Percentiles rank a stretch among this genome's conserved stretches.
Evolutionary conservation across 2,888 invertebrate species (phyloP).

Genomic region (Eupsilia transversa): DNA sequence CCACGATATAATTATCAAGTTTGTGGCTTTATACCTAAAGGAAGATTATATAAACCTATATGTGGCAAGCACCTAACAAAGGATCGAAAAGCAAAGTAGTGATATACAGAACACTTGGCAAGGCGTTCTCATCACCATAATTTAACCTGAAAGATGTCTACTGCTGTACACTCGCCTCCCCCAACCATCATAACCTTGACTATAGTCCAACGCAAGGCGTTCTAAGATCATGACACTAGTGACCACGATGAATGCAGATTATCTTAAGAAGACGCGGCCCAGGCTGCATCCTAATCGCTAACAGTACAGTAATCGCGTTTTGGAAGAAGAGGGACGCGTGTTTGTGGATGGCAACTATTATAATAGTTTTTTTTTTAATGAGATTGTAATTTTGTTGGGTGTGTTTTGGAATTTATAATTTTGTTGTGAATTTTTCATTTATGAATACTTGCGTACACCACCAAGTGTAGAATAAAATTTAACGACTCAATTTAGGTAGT

Average conservation of each 20-base stretch:
- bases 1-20: background rate
- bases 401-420: background rate
- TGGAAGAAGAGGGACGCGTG: no score
- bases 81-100: background rate
- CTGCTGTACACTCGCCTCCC: background rate
- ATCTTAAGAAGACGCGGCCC: no score
- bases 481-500: conserved; percentile 45
- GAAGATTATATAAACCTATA: background rate
- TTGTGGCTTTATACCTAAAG: background rate
- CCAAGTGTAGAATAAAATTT: conserved; percentile 50
- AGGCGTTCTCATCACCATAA: background rate
- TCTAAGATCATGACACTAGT: background rate
- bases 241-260: background rate
- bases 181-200: background rate
- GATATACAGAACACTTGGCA: background rate
- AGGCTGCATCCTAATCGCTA: no score
- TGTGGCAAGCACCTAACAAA: background rate
- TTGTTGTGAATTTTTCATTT: conserved; percentile 21
- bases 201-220: background rate
- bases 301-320: no score
- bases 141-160: background rate
- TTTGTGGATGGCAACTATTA: no score
- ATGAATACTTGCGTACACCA: conserved; percentile 4
- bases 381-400: no score
- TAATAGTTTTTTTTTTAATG: no score